Base-by-base conservation (phyloP, 2,888 invertebrate genomes). In the Eupithecia exiguata region DNA sequence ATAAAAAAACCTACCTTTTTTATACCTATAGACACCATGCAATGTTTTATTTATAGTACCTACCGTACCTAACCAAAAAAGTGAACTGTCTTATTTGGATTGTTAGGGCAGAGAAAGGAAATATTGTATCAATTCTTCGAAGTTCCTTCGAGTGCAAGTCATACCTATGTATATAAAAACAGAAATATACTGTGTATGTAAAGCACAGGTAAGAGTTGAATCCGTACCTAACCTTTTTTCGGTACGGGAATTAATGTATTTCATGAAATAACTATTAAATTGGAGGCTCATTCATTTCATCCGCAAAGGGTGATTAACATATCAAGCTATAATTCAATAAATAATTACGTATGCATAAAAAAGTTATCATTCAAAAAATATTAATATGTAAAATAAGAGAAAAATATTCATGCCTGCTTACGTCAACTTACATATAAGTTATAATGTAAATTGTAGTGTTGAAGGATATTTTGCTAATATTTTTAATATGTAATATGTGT, bases 51-150 rank as follows among this genome's bases (percentile, higher is more conserved):
- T n/a, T 1, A 40, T 40, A 66, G n/a, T 21, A n/a, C 21, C 25
- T 36, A 46, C 5, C 30, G 16, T 0, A n/a, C 43, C 36, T 65
- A 25, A 6, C 25, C 25, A n/a, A 62, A n/a, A 40, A 70, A n/a
- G 49, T 73, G 68, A 68, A 46, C 58, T 65, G 21, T 35, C 40
- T 62, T 67, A 68, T 74, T 67, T 12, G 18, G 68, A 70, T 70
- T 70, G 68, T 74, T 70, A 74, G 70, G 40, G 36, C 53, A 49
- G 10, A 58, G 67, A 66, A 46, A 30, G n/a, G 36, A 62, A 43
- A 12, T 16, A 71, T 68, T n/a, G 38, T 25, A 69, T 66, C 35
- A 69, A 62, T 35, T 58, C 10, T 25, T 65, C 25, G 36, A 68
- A 18, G 10, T 40, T 25, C 40, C 18, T 69, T 69, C 43, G 43